Evolutionary conservation across 1,140 invertebrate species (phyloP).

Genomic region (Rhagoletis pomonella): DNA sequence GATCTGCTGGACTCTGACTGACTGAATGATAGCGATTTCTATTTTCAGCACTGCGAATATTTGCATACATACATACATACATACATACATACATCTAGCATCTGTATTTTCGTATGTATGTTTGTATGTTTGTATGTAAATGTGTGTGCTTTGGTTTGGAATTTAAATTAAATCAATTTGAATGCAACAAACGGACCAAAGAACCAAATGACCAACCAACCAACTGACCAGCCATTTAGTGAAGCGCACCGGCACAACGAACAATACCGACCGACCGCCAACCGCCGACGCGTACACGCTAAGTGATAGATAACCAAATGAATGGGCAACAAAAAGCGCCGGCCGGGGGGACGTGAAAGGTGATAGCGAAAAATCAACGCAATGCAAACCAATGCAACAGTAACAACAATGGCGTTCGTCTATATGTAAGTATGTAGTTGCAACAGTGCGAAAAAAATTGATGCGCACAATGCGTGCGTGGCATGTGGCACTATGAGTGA

Average conservation of each 20-base stretch:
- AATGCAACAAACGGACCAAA: slow-evolving; percentile 51
- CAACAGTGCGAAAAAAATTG: not conserved
- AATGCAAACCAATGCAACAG: slow-evolving; percentile 18
- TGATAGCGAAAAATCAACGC: slow-evolving; percentile 11
- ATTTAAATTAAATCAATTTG: slow-evolving; percentile 55
- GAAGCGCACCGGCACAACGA: not conserved
- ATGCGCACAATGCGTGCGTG: slow-evolving; percentile 2
- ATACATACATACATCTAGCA: not conserved
- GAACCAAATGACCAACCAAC: slow-evolving; percentile 12
- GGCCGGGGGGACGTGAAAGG: not conserved
- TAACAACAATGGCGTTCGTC: not conserved
- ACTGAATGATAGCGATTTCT: slow-evolving; percentile 6
- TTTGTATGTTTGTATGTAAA: not conserved
- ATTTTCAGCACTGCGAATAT: not conserved
- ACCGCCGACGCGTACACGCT: not conserved
- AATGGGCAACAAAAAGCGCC: not conserved
- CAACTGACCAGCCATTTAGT: slow-evolving; percentile 37
- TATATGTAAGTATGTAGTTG: not conserved
- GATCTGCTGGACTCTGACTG: not conserved
- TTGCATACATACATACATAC: not conserved
- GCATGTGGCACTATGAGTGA: slow-evolving; percentile 13
- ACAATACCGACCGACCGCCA: not conserved
- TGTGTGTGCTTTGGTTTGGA: not conserved
- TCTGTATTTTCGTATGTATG: too few relatives aligned
- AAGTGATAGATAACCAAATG: slow-evolving; percentile 40